Evolutionary conservation across 2,113 vertebrate species (phyloP).

Genomic region (Hipposideros armiger): DNA sequence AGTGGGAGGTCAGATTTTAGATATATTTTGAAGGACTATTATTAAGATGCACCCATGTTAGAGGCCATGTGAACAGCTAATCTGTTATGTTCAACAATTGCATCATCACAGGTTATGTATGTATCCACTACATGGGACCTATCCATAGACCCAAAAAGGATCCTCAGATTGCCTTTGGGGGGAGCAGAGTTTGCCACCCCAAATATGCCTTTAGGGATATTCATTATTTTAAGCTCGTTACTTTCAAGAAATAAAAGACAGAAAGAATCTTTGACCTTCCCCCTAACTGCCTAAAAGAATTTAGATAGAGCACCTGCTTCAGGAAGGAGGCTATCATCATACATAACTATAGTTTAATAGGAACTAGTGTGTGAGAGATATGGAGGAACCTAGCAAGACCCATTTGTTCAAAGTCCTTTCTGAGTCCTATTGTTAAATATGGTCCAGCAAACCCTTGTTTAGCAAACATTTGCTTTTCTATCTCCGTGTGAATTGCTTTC

Average conservation of each 20-base stretch:
- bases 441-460: no score
- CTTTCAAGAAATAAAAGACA: not conserved
- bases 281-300: not conserved
- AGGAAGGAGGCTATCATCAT: not conserved
- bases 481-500: not conserved
- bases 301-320: not conserved
- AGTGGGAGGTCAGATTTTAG: not conserved
- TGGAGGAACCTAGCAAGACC: not conserved
- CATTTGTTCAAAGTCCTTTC: not conserved
- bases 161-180: not conserved
- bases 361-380: not conserved
- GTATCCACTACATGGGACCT: not conserved
- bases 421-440: not conserved
- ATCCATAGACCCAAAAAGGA: not conserved
- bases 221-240: no score
- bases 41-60: not conserved
- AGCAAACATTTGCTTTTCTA: not conserved
- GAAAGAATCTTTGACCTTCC: not conserved
- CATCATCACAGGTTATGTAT: no score
- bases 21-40: not conserved
- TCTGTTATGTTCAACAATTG: not conserved
- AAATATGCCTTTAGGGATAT: not conserved
- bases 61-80: not conserved
- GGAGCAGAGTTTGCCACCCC: not conserved
- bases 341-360: not conserved